Conservation (phyloP, 2,888 invertebrate species). For the Andricus quercusramuli region DNA sequence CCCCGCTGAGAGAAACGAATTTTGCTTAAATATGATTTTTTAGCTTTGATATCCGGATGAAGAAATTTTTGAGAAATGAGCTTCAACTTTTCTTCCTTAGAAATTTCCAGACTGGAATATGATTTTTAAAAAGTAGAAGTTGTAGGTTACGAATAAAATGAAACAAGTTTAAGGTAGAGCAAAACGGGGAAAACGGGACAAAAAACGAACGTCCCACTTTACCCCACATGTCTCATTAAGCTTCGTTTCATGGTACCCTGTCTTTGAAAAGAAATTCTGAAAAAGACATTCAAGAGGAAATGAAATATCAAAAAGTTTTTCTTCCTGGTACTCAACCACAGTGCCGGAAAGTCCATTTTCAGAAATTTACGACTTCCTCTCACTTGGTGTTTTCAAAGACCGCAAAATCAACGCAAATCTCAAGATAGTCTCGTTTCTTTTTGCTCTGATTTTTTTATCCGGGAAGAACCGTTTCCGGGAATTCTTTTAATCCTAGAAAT, state of each 20-base stretch:
- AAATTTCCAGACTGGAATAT: neutral
- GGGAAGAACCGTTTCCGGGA: neutral
- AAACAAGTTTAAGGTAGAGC: neutral
- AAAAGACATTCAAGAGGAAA: slow-evolving; percentile 51
- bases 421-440: slow-evolving; percentile 43
- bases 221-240: no score
- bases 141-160: slow-evolving; percentile 5
- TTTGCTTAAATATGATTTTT: neutral
- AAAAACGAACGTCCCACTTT: no score
- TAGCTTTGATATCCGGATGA: neutral
- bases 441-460: slow-evolving; percentile 18
- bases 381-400: slow-evolving; percentile 49
- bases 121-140: slow-evolving; percentile 31
- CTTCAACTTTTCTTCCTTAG: neutral
- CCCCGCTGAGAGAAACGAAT: neutral
- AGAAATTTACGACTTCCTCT: slow-evolving; percentile 71
- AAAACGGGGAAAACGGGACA: no score
- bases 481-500: neutral
- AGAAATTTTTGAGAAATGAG: neutral
- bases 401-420: slow-evolving; percentile 72
- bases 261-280: neutral
- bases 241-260: neutral
- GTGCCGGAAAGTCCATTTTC: slow-evolving; percentile 67
- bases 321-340: slow-evolving; percentile 55
- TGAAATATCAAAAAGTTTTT: slow-evolving; percentile 50